These are phyloP conservation scores for Myripristis murdjan DNA, from an alignment of 2,797 vertebrate species.

Conservation along the genomic window DNA sequence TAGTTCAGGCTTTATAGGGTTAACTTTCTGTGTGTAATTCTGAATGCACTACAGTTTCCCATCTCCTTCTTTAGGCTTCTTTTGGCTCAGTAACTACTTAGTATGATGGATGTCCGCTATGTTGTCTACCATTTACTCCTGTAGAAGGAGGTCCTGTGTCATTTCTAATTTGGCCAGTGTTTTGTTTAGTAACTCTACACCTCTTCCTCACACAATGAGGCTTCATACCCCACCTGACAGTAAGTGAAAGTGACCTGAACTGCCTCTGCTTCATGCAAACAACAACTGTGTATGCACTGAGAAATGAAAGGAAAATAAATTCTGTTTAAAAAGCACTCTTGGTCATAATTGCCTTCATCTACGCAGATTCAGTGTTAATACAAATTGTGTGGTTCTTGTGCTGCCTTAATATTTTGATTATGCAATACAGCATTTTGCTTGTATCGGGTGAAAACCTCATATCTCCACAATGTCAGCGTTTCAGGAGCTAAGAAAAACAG, in stretches of 20 bases:
- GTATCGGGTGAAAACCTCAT: too few relatives aligned
- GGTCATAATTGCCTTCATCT: not conserved
- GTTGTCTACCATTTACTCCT: not conserved
- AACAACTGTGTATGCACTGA: not conserved
- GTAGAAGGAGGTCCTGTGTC: not conserved
- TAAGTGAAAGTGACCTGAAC: not conserved
- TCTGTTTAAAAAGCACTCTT: not conserved
- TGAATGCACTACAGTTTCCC: not conserved
- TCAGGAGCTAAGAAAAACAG: too few relatives aligned
- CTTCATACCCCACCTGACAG: not conserved
- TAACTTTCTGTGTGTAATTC: too few relatives aligned
- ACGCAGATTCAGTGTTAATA: not conserved
- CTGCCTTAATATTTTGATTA: not conserved
- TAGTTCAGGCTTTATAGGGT: too few relatives aligned
- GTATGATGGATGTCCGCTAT: not conserved
- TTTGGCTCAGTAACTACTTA: constrained; percentile 1
- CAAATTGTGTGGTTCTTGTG: not conserved
- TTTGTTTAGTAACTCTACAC: too few relatives aligned
- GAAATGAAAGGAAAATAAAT: not conserved
- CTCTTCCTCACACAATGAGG: not conserved
- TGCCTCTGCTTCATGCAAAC: constrained; percentile 6
- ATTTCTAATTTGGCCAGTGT: too few relatives aligned
- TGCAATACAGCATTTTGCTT: too few relatives aligned
- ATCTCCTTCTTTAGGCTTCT: constrained; percentile 3
- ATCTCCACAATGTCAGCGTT: too few relatives aligned